A percentile compares a stretch with the other conserved stretches of the same genome.
Conservation (phyloP, 2,888 invertebrate genomes). For the Seladonia tumulorum region DNA sequence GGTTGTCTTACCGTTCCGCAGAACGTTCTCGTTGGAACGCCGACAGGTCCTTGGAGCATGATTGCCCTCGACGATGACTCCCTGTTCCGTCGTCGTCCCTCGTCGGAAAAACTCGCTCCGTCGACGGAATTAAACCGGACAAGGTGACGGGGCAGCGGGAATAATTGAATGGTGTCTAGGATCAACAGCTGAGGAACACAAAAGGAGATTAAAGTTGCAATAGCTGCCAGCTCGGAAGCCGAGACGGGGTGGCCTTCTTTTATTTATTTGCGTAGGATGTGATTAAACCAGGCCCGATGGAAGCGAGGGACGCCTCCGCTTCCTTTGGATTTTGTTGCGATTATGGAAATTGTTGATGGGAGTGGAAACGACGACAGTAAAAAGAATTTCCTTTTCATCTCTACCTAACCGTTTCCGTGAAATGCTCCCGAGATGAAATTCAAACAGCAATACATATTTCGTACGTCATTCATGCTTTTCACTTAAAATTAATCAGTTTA, state of each 20-base stretch:
- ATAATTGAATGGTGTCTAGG: slow-evolving; percentile 30
- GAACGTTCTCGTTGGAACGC: slow-evolving; percentile 9
- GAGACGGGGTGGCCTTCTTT: slow-evolving; percentile 1
- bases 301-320: neutral
- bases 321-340: slow-evolving; percentile 5
- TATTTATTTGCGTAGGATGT: slow-evolving; percentile 31
- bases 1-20: slow-evolving; percentile 17
- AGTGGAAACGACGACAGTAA: neutral
- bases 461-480: neutral
- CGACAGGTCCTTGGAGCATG: slow-evolving; percentile 9
- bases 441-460: neutral
- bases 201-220: slow-evolving; percentile 36
- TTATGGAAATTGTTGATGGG: slow-evolving; percentile 19
- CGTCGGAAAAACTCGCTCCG: slow-evolving; percentile 12
- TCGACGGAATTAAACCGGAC: slow-evolving; percentile 19
- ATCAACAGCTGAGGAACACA: slow-evolving; percentile 29
- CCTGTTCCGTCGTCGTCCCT: neutral
- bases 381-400: neutral
- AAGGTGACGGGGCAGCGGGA: neutral
- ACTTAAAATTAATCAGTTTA: no score
- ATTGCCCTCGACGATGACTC: slow-evolving; percentile 23
- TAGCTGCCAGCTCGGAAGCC: neutral
- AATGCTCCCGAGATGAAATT: neutral
- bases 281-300: slow-evolving; percentile 19
- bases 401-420: neutral